phyloP scores from a whole-genome alignment of 2,888 invertebrate species.

The Drepanosiphum platanoidis region DNA sequence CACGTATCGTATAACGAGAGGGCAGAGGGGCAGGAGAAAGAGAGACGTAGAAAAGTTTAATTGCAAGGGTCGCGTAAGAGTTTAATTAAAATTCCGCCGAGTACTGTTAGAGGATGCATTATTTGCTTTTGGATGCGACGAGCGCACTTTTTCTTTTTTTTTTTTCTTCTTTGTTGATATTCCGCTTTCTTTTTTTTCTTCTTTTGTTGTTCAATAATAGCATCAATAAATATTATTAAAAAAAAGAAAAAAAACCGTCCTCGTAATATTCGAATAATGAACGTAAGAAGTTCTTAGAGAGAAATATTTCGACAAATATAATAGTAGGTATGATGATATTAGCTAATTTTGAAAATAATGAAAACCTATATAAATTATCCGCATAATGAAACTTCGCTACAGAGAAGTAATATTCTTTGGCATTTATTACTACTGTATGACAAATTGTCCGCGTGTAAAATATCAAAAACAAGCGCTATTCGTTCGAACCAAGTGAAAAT shows the following conservation, averaged over 20 bases:
- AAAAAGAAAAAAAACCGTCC: too few relatives aligned
- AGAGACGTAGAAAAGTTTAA: slow-evolving; percentile 46
- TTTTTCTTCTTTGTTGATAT: slow-evolving; percentile 22
- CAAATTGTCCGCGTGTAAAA: not conserved
- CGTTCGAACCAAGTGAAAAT: too few relatives aligned
- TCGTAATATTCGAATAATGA: not conserved
- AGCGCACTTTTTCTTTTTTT: not conserved
- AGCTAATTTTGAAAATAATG: not conserved
- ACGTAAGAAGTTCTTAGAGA: not conserved
- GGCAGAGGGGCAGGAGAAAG: not conserved
- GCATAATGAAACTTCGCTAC: not conserved
- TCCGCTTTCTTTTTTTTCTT: slow-evolving; percentile 12
- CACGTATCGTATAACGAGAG: slow-evolving; percentile 32
- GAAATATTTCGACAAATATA: not conserved
- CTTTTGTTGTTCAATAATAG: not conserved
- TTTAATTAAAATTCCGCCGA: slow-evolving; percentile 54
- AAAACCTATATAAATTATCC: not conserved
- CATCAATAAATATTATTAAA: not conserved
- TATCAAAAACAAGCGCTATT: not conserved
- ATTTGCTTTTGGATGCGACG: slow-evolving; percentile 14
- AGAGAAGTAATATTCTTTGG: not conserved
- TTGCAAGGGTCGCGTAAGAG: slow-evolving; percentile 48
- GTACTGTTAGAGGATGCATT: slow-evolving; percentile 24
- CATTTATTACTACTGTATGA: not conserved
- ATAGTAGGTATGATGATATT: not conserved